Conservation (phyloP, 1,140 invertebrate species). For the Thaumatotibia leucotreta region DNA sequence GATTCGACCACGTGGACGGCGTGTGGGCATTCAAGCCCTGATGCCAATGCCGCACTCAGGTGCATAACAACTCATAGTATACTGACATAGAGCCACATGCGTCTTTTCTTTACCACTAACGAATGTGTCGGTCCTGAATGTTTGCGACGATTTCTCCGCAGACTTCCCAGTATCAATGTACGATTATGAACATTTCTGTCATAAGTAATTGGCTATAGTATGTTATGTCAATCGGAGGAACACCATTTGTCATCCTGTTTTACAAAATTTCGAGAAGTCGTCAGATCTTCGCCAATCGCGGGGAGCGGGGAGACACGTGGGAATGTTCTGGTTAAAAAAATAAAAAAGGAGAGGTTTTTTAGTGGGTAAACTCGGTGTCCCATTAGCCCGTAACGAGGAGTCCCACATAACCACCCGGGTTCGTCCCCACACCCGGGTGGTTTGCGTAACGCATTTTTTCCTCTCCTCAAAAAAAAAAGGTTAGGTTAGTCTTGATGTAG, state of each 20-base stretch:
- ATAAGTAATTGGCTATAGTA: not conserved
- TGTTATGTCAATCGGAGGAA: not conserved
- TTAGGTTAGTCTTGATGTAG: too few relatives aligned
- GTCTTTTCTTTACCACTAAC: not conserved
- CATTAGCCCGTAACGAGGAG: too few relatives aligned
- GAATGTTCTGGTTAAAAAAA: too few relatives aligned
- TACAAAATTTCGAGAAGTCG: too few relatives aligned
- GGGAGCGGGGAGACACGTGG: too few relatives aligned
- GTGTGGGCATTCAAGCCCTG: not conserved
- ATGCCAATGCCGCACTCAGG: not conserved
- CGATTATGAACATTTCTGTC: not conserved
- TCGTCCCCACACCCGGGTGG: too few relatives aligned
- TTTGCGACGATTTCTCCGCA: conserved; percentile 47
- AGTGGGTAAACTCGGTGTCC: too few relatives aligned
- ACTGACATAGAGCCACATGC: not conserved
- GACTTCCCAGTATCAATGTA: not conserved
- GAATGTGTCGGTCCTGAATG: conserved; percentile 25
- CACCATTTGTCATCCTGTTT: not conserved
- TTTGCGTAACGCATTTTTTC: too few relatives aligned
- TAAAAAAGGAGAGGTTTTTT: too few relatives aligned
- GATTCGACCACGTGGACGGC: not conserved
- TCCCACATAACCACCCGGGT: too few relatives aligned
- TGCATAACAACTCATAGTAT: not conserved
- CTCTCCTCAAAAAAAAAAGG: too few relatives aligned
- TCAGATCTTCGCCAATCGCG: too few relatives aligned